These are phyloP conservation scores for Urechis unicinctus DNA, from an alignment of 2,888 invertebrate species.

Conservation along the genomic window DNA sequence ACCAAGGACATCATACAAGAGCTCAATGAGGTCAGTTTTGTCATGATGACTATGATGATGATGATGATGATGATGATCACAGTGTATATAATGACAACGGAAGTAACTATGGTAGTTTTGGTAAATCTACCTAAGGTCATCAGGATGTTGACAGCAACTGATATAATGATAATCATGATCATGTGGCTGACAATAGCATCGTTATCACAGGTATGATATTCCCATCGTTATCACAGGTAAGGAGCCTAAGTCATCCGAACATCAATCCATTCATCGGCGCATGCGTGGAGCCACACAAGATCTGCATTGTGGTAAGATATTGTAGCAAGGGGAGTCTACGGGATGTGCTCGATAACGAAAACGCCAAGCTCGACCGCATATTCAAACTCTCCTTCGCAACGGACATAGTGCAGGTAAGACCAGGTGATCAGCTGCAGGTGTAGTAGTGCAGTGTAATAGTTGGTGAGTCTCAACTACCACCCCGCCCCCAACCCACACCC, in stretches of 20 bases:
- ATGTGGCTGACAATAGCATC: too few species aligned
- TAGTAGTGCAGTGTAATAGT: too few species aligned
- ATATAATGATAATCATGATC: too few species aligned
- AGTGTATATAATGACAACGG: too few species aligned
- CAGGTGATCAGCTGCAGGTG: background rate
- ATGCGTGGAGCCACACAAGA: constrained; percentile 18
- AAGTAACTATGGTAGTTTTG: too few species aligned
- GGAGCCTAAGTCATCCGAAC: constrained; percentile 16
- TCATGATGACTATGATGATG: too few species aligned
- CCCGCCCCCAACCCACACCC: too few species aligned
- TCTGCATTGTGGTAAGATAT: constrained; percentile 16
- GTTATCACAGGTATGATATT: background rate
- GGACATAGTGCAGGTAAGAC: constrained; percentile 22
- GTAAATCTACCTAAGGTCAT: too few species aligned
- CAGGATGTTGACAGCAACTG: too few species aligned
- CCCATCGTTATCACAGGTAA: constrained; percentile 12
- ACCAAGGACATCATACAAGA: constrained; percentile 15
- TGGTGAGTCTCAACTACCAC: too few species aligned
- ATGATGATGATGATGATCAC: too few species aligned
- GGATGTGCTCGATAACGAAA: constrained; percentile 32
- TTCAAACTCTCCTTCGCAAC: constrained; percentile 30
- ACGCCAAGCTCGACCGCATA: constrained; percentile 31
- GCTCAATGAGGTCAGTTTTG: constrained; percentile 16
- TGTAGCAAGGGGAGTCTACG: constrained; percentile 33
- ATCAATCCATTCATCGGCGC: constrained; percentile 24